phyloP scores from a whole-genome alignment of 1,140 invertebrate species.

The Leguminivora glycinivorella region DNA sequence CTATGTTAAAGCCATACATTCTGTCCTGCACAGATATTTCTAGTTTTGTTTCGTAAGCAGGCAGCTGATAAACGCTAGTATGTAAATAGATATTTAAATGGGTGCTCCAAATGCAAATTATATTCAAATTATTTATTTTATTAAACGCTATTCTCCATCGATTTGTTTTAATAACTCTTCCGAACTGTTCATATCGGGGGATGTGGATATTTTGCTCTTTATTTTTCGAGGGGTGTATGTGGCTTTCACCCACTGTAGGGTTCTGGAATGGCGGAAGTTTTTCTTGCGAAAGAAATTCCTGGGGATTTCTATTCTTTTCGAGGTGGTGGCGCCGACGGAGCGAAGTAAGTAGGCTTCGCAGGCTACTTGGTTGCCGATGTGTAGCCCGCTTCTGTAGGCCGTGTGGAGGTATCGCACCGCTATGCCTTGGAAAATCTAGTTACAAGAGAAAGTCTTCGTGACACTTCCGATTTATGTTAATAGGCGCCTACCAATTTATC shows the following conservation, averaged over 20 bases:
- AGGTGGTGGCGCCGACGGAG: constrained; percentile 50
- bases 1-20: neutral
- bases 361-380: constrained; percentile 56
- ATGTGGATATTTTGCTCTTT: constrained; percentile 44
- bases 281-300: constrained; percentile 50
- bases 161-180: constrained; percentile 67
- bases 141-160: constrained; percentile 48
- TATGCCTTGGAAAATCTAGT: constrained; percentile 62
- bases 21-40: neutral
- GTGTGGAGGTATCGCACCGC: constrained; percentile 67
- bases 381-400: constrained; percentile 63
- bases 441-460: constrained; percentile 23
- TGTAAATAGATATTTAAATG: constrained; percentile 19
- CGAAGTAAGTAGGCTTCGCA: constrained; percentile 65
- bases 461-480: neutral
- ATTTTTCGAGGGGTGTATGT: constrained; percentile 41
- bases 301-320: constrained; percentile 33
- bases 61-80: neutral
- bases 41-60: neutral
- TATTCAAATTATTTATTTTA: constrained; percentile 26
- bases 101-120: constrained; percentile 32
- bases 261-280: constrained; percentile 49
- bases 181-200: constrained; percentile 58
- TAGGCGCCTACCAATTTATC: neutral
- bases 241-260: constrained; percentile 62